Base-by-base conservation (phyloP, 2,113 vertebrate species). In the Heterotilapia buettikoferi region DNA sequence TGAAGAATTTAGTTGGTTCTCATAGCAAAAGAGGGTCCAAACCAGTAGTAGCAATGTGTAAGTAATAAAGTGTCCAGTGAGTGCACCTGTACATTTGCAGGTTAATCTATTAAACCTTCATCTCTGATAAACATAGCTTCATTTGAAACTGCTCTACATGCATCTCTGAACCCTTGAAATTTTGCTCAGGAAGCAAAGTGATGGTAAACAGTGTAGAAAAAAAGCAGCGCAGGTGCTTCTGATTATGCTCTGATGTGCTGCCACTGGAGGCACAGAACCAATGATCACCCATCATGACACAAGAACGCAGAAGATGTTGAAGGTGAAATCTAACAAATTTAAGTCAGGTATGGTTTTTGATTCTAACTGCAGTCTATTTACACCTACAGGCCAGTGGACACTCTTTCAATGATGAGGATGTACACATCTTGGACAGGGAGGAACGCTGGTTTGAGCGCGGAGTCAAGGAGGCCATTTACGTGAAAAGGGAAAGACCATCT, bases 191-290 rank as follows among this genome's bases (percentile, higher is more conserved):
- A 63, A 33, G 29, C 16, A 63, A 63, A 63, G 16, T 10, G 2
- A 63, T 63, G 29, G 6, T 61, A 9, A 31, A 33, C 5, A 61
- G 33, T 0, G 6, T 33, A 63, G 29, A 6, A 19, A 63, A 57
- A 63, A 63, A 33, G 14, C n/a, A 24, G n/a, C 6, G 1, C 5
- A 21, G 9, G n/a, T 24, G n/a, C 29, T 61, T 16, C 29, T 61
- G 57, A 31, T 33, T 18, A 3, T 61, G 57, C 57, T 1, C 57
- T 33, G 29, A 61, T 33, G 29, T 63, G 59, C 16, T 1, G 59
- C 0, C 0, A 33, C 59, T 63, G 59, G 0, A 33, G 29, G 9
- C 59, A 63, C 59, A 3, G 29, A 2, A 36, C 59, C 29, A 33
- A 63, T 11, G 16, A 36, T 10, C 59, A 63, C 29, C 59, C 2